Conservation (phyloP, 2,113 vertebrate species). For the Myodes glareolus region DNA sequence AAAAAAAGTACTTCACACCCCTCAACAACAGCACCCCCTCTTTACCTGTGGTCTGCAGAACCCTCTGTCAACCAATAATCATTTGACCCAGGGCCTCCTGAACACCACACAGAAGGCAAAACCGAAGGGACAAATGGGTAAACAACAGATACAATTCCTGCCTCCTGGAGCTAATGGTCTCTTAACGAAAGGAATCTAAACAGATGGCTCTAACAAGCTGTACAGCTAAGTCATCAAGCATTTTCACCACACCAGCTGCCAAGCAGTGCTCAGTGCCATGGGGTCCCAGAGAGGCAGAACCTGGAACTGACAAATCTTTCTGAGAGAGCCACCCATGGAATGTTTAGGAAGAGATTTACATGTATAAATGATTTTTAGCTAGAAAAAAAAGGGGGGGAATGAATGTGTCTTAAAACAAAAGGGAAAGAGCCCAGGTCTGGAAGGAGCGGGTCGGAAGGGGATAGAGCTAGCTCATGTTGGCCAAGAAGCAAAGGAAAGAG, state of each 20-base stretch:
- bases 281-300: background rate
- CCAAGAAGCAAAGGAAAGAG: background rate
- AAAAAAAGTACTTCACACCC: background rate
- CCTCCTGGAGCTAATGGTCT: background rate
- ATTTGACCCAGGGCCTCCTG: background rate
- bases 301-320: background rate
- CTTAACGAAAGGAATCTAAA: constrained; percentile 13
- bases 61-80: background rate
- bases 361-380: background rate
- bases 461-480: background rate
- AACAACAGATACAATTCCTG: background rate
- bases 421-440: background rate
- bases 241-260: background rate
- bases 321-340: background rate
- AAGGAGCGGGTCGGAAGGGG: background rate
- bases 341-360: background rate
- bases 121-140: background rate
- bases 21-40: background rate
- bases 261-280: background rate
- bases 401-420: background rate
- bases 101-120: background rate
- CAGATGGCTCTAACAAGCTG: background rate
- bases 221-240: background rate
- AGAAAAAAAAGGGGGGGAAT: background rate
- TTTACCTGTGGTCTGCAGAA: background rate